phyloP scores from a whole-genome alignment of 1,140 invertebrate genomes.

The Bombyx mori region ASM3026992v2 NC_085129.1:925001-925500 shows the following conservation, averaged over 20 bases:
- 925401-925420: constrained; percentile 73
- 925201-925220: constrained; percentile 38
- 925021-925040: constrained; percentile 40
- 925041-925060: constrained; percentile 48
- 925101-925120: constrained; percentile 77
- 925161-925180: constrained; percentile 22
- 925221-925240: constrained; percentile 27
- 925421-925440: constrained; percentile 74
- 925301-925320: constrained; percentile 72
- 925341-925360: constrained; percentile 69
- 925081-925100: constrained; percentile 74
- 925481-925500: constrained; percentile 36
- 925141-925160: constrained; percentile 52
- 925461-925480: constrained; percentile 73
- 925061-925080: constrained; percentile 50
- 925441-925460: constrained; percentile 71
- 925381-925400: constrained; percentile 59
- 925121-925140: constrained; percentile 71
- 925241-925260: constrained; percentile 29
- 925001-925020: constrained; percentile 18
- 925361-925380: constrained; percentile 72
- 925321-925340: constrained; percentile 70
- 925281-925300: constrained; percentile 67
- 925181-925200: constrained; percentile 16
- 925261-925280: constrained; percentile 42